Conservation (phyloP, 1,140 invertebrate species). For the Campoletis sonorensis region DNA sequence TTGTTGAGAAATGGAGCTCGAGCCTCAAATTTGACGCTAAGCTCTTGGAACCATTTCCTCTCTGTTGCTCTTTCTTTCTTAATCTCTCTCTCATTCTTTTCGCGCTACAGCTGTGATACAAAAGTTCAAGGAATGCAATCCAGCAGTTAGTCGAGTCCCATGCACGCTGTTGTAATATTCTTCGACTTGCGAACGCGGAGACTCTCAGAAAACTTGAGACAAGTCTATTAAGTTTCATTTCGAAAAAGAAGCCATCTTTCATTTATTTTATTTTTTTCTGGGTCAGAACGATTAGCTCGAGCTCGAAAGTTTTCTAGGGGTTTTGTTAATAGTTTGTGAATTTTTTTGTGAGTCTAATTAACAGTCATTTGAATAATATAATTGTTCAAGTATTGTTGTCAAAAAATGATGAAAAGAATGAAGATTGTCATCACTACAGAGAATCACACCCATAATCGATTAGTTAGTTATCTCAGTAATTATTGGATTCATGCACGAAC, state of each 20-base stretch:
- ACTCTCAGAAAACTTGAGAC: neutral
- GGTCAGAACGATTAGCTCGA: too few species aligned
- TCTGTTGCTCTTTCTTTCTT: neutral
- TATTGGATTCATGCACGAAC: slow-evolving; percentile 25
- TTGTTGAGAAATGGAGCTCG: neutral
- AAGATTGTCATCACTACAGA: neutral
- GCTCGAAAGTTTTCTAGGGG: too few species aligned
- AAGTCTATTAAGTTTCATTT: neutral
- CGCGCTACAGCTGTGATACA: slow-evolving; percentile 2
- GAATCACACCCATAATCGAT: slow-evolving; percentile 10
- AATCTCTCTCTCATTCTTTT: neutral
- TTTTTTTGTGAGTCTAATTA: too few species aligned
- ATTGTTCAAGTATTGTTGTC: too few species aligned
- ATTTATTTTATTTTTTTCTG: too few species aligned
- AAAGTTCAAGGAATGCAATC: slow-evolving; percentile 31
- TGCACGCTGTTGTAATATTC: neutral
- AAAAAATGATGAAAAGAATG: too few species aligned
- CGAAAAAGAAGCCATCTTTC: neutral
- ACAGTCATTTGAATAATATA: too few species aligned
- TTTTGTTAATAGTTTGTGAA: too few species aligned
- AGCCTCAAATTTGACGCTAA: slow-evolving; percentile 12
- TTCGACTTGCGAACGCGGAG: neutral
- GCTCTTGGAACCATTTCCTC: neutral
- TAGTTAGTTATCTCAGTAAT: neutral
- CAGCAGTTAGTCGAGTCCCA: neutral